phyloP scores from a whole-genome alignment of 2,888 invertebrate genomes.

The Pasiphila rectangulata region DNA sequence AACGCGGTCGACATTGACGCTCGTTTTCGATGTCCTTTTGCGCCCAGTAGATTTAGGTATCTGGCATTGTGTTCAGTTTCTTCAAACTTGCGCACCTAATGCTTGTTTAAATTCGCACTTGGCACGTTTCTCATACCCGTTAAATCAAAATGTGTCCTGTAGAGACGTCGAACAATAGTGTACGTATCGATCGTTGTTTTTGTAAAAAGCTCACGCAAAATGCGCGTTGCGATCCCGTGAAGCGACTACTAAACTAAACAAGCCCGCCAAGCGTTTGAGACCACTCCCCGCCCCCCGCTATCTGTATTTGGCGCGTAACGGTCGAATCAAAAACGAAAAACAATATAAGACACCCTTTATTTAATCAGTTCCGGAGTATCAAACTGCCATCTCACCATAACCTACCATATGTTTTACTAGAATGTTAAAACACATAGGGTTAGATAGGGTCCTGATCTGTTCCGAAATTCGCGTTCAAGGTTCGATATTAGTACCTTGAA shows the following conservation, averaged over 20 bases:
- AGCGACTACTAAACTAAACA: no score
- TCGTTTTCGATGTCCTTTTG: conserved; percentile 21
- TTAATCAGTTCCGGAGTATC: no score
- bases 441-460: no score
- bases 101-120: conserved; percentile 33
- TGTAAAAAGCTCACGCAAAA: not conserved
- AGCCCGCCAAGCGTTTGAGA: not conserved
- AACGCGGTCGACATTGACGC: conserved; percentile 33
- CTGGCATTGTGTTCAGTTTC: conserved; percentile 35
- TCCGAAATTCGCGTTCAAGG: no score
- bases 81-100: conserved; percentile 35
- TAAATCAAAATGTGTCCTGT: conserved; percentile 13
- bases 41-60: conserved; percentile 4
- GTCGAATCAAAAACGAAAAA: not conserved
- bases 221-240: not conserved
- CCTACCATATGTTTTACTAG: no score
- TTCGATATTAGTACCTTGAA: no score
- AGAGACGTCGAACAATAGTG: conserved; percentile 26
- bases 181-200: conserved; percentile 22
- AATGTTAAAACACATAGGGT: no score
- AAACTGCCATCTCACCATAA: no score
- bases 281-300: not conserved
- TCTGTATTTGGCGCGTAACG: not conserved
- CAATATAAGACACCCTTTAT: no score
- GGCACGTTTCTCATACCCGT: conserved; percentile 41